Base-by-base conservation (phyloP, 92 coral and sea anemone genomes). In the Palythoa heliodiscus region DNA sequence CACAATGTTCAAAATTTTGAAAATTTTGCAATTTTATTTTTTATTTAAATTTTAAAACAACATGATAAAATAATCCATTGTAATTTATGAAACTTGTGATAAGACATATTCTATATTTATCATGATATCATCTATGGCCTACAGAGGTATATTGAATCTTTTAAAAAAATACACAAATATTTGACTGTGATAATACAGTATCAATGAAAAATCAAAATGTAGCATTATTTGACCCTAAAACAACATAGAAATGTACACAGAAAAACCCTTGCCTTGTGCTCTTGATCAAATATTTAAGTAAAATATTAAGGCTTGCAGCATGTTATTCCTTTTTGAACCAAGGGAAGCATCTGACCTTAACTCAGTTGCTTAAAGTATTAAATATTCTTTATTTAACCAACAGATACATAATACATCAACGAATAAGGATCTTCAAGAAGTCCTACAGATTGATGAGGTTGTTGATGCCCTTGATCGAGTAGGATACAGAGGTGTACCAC, bases 401-500 rank as follows among this genome's bases (percentile, higher is more conserved):
- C 78, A 74, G 63, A 74, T 74, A 74, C 58, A 74, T 50, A 19
- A 40, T 74, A 55, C 48, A 48, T 50, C 63, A 52, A 87, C 86
- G 50, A 86, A 85, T 69, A 7, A 22, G 52, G 71, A 82, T 38
- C 88, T 89, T 66, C 85, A 86, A 54, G 61, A 86, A 13, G 79
- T 86, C 70, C 82, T 89, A 53, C 54, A 79, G 78, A 78, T 86
- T 71, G 89, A 88, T 17, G 77, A 75, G 54, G 78, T 67, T 73
- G 71, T 67, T 84, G 86, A 71, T 39, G 72, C 79, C 60, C 85
- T 89, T 70, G 69, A 76, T 78, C 79, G 71, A 54, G 84, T 89
- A 40, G 92, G 92, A 53, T 89, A 89, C 78, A 86, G 92, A 71
- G 92, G 89, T 64, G 92, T 89, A 63, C 92, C 85, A 6, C 89